A percentile compares a stretch with the other conserved stretches of the same genome.
Evolutionary conservation across 2,888 invertebrate genomes (phyloP).

Genomic region (Cephus pulcher): DNA sequence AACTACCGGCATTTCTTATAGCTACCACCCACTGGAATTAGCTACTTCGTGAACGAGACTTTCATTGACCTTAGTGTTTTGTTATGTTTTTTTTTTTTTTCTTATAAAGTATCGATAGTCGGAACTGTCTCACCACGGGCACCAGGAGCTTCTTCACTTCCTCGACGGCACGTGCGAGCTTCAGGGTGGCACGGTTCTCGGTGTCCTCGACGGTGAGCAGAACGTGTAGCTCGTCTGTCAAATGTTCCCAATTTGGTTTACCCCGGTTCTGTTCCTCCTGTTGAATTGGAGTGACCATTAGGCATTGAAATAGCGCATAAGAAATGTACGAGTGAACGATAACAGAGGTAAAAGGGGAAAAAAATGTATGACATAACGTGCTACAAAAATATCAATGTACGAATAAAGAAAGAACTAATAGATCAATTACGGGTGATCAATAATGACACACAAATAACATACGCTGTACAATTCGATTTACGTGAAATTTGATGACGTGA

Average conservation of each 20-base stretch:
- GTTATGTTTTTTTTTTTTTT: background rate
- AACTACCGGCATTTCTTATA: background rate
- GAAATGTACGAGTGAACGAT: background rate
- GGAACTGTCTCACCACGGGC: conserved; percentile 79
- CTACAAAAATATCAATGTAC: background rate
- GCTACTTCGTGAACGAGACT: background rate
- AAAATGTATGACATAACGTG: background rate
- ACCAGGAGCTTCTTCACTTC: conserved; percentile 98
- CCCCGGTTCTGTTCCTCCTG: conserved; percentile 99
- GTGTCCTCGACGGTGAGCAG: conserved; percentile 99
- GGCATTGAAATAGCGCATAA: background rate
- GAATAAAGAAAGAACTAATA: conserved; percentile 8
- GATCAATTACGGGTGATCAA: background rate
- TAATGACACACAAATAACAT: background rate
- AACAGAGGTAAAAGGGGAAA: background rate
- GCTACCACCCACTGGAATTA: background rate
- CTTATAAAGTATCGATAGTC: conserved; percentile 26
- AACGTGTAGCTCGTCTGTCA: conserved; percentile 98
- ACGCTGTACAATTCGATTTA: background rate
- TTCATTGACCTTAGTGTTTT: background rate
- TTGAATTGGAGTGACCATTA: background rate
- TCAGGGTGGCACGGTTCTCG: conserved; percentile 94
- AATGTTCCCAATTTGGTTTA: conserved; percentile 99
- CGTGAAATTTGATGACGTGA: background rate
- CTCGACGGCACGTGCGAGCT: conserved; percentile 95